phyloP scores from a whole-genome alignment of 2,888 invertebrate genomes.

The Phaonia tiefii region DNA sequence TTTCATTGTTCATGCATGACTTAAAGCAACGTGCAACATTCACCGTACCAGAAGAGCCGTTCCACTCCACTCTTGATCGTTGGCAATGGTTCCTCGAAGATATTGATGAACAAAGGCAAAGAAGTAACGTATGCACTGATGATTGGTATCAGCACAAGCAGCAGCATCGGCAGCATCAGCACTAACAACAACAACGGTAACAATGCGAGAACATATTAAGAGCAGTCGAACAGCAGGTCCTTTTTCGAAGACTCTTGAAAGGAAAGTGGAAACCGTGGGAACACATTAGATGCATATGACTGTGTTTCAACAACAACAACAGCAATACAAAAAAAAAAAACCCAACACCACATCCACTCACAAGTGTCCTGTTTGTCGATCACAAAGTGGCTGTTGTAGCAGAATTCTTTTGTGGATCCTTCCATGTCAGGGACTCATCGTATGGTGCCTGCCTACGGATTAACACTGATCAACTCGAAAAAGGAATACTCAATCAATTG shows the following conservation, averaged over 20 bases:
- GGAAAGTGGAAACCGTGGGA: conserved; percentile 69
- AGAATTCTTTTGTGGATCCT: conserved; percentile 31
- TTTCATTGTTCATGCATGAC: conserved; percentile 39
- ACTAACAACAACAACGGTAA: conserved; percentile 45
- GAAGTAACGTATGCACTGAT: conserved; percentile 4
- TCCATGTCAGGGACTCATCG: conserved; percentile 55
- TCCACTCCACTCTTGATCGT: conserved; percentile 13
- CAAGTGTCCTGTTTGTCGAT: conserved; percentile 21
- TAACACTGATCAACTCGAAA: conserved; percentile 54
- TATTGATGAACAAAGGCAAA: conserved; percentile 48
- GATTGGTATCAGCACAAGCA: conserved; percentile 22
- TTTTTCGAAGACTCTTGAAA: conserved; percentile 63
- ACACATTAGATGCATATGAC: conserved; percentile 67
- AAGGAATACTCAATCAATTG: conserved; percentile 43
- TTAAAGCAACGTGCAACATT: conserved; percentile 28
- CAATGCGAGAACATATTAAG: conserved; percentile 48
- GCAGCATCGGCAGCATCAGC: conserved; percentile 38
- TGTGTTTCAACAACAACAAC: conserved; percentile 48
- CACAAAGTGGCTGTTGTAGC: conserved; percentile 52
- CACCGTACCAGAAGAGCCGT: neutral
- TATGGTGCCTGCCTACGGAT: conserved; percentile 49
- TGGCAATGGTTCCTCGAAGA: conserved; percentile 60
- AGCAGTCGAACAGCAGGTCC: conserved; percentile 61
- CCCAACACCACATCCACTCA: conserved; percentile 15
- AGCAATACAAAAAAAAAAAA: no score